Conservation (phyloP, 2,888 invertebrate species). For the Rhingia campestris region DNA sequence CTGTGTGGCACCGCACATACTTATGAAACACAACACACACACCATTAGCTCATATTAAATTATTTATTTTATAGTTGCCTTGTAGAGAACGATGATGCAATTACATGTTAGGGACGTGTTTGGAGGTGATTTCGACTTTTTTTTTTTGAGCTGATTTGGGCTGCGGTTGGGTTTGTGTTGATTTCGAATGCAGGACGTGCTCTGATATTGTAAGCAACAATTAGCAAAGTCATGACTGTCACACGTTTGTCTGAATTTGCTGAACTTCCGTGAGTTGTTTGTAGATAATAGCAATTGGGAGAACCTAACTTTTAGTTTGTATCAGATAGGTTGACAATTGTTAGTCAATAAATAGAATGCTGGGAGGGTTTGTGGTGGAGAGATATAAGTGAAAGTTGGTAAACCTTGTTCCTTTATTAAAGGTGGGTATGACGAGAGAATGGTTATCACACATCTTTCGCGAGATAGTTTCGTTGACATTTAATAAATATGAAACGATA, state of each 20-base stretch:
- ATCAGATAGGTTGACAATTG: too few species aligned
- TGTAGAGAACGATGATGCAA: constrained; percentile 45
- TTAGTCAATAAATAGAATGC: too few species aligned
- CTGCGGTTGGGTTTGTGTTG: constrained; percentile 5
- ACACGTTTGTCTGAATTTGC: background rate
- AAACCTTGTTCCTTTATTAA: too few species aligned
- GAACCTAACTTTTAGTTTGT: too few species aligned
- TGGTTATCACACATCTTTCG: too few species aligned
- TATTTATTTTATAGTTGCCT: constrained; percentile 51
- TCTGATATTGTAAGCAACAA: constrained; percentile 47
- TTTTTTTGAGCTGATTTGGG: constrained; percentile 48
- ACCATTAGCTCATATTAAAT: constrained; percentile 30
- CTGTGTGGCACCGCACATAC: constrained; percentile 23
- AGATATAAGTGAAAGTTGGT: too few species aligned
- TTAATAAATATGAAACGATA: too few species aligned
- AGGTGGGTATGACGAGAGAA: too few species aligned
- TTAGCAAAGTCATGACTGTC: constrained; percentile 39
- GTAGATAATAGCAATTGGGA: background rate
- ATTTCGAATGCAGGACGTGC: constrained; percentile 50
- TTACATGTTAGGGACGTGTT: constrained; percentile 55
- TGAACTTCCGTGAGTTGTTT: too few species aligned
- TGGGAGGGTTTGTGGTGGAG: too few species aligned
- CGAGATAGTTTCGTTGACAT: too few species aligned
- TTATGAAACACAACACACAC: background rate
- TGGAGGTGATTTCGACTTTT: constrained; percentile 30